phyloP scores from a whole-genome alignment of 2,888 invertebrate species.

The Calliphora vomitoria region DNA sequence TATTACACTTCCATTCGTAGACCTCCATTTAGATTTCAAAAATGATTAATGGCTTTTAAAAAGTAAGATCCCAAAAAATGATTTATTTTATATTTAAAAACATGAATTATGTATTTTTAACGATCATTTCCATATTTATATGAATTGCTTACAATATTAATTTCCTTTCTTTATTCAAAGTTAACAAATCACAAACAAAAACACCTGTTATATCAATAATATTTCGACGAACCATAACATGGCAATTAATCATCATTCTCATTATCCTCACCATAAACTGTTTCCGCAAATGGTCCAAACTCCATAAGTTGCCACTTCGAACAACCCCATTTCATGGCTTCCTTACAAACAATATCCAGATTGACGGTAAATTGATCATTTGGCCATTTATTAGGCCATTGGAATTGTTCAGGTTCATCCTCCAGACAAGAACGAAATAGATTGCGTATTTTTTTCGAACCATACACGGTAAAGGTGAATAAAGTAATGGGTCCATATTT shows the following conservation, averaged over 20 bases:
- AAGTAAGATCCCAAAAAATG: no score
- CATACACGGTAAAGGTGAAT: conserved; percentile 78
- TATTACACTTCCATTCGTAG: no score
- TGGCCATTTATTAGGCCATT: conserved; percentile 75
- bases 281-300: conserved; percentile 76
- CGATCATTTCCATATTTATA: no score
- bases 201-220: no score
- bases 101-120: no score
- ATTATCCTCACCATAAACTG: conserved; percentile 55
- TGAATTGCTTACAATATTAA: no score
- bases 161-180: no score
- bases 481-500: conserved; percentile 74
- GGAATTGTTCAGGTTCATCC: conserved; percentile 70
- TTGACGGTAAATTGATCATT: conserved; percentile 77
- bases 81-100: no score
- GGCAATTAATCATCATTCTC: conserved; percentile 1
- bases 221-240: no score
- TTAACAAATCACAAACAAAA: no score
- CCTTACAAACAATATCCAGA: conserved; percentile 77
- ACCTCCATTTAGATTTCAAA: no score
- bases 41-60: no score
- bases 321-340: conserved; percentile 79
- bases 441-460: conserved; percentile 73
- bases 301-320: conserved; percentile 78
- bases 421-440: conserved; percentile 77